Evolutionary conservation across 1,140 invertebrate genomes (phyloP).

Genomic region (Drosophila grimshawi): DNA sequence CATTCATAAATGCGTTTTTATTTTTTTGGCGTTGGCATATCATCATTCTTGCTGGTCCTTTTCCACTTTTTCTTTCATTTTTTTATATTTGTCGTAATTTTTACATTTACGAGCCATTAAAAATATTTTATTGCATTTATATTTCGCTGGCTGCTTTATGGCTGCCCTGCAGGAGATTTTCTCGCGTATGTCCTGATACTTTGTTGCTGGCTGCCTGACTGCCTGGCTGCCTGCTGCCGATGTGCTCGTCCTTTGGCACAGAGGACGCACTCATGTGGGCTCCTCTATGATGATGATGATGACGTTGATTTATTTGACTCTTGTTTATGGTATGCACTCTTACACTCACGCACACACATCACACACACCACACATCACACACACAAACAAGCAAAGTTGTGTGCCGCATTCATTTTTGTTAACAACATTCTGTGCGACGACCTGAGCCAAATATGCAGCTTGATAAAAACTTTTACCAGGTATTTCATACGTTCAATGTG

Average conservation of each 20-base stretch:
- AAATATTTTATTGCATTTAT: slow-evolving; percentile 78
- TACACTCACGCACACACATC: slow-evolving; percentile 28
- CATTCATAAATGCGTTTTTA: slow-evolving; percentile 28
- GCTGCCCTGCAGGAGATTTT: slow-evolving; percentile 66
- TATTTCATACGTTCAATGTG: slow-evolving; percentile 35
- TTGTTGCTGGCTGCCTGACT: slow-evolving; percentile 28
- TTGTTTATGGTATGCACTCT: slow-evolving; percentile 69
- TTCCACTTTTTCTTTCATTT: slow-evolving; percentile 27
- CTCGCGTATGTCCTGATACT: slow-evolving; percentile 44
- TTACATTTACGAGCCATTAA: slow-evolving; percentile 77
- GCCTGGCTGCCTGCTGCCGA: slow-evolving; percentile 13
- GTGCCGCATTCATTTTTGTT: slow-evolving; percentile 45
- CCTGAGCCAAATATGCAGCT: slow-evolving; percentile 25
- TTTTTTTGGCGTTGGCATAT: slow-evolving; percentile 6
- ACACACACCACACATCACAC: slow-evolving; percentile 10
- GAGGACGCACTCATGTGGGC: slow-evolving; percentile 53
- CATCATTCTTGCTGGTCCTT: neutral
- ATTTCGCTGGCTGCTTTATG: slow-evolving; percentile 73
- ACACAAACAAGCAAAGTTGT: slow-evolving; percentile 50
- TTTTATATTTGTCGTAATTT: slow-evolving; percentile 69
- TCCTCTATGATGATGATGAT: slow-evolving; percentile 57
- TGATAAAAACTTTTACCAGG: slow-evolving; percentile 28
- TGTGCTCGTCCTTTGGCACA: slow-evolving; percentile 30
- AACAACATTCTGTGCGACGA: slow-evolving; percentile 38
- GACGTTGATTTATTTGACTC: slow-evolving; percentile 73